Conservation (phyloP, 2,797 vertebrate genomes). For the Amblyraja radiata region DNA sequence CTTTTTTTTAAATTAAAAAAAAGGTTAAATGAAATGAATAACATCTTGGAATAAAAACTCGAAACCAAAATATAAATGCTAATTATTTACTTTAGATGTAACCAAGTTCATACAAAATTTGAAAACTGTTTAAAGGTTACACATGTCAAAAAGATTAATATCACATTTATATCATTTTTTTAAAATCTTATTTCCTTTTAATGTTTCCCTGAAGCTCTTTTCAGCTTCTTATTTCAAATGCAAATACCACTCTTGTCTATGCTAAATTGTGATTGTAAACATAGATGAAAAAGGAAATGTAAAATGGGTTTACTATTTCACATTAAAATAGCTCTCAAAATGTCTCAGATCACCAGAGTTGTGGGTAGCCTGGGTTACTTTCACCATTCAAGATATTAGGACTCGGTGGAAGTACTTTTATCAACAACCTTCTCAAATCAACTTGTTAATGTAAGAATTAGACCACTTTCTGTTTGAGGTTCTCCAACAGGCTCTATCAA, state of each 20-base stretch:
- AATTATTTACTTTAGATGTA: conserved; percentile 14
- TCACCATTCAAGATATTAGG: not conserved
- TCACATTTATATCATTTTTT: conserved; percentile 23
- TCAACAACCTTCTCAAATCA: not conserved
- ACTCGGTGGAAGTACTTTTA: not conserved
- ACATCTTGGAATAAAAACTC: not conserved
- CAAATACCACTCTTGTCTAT: conserved; percentile 22
- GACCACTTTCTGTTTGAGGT: not conserved
- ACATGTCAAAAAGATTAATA: conserved; percentile 30
- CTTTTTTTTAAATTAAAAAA: not conserved
- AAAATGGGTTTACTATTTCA: not conserved
- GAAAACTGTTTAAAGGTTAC: conserved; percentile 28
- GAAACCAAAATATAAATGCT: not conserved
- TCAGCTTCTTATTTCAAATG: not conserved
- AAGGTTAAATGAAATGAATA: not conserved
- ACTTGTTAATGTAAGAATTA: not conserved
- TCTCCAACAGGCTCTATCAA: not conserved
- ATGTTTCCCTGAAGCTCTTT: conserved; percentile 11
- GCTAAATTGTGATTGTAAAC: not conserved
- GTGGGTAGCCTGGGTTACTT: not conserved
- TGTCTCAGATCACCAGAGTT: not conserved
- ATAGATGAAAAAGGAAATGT: not conserved
- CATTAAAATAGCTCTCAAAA: not conserved
- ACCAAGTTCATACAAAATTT: not conserved
- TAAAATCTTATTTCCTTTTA: not conserved